Evolutionary conservation across 2,113 vertebrate genomes (phyloP).

Genomic region (Lucifuga dentata): DNA sequence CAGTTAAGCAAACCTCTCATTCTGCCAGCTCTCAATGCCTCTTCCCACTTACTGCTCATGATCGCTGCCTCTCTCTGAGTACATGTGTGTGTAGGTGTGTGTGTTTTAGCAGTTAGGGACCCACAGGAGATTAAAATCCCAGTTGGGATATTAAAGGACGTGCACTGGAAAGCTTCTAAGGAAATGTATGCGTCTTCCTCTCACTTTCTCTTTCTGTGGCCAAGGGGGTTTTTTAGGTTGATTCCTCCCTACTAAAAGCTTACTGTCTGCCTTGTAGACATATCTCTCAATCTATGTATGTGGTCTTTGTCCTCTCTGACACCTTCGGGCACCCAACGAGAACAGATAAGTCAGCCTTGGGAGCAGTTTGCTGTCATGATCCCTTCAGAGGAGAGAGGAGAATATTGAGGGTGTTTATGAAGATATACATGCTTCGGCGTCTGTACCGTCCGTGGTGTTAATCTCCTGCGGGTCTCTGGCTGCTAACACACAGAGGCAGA

Average conservation of each 20-base stretch:
- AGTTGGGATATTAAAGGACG: conserved; percentile 51
- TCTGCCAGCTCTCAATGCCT: conserved; percentile 42
- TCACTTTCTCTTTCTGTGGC: conserved; percentile 22
- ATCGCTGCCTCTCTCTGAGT: conserved; percentile 35
- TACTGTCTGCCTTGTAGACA: conserved; percentile 52
- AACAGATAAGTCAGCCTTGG: conserved; percentile 60
- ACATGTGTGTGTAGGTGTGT: conserved; percentile 37
- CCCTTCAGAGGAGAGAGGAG: conserved; percentile 31
- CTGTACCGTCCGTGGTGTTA: conserved; percentile 37
- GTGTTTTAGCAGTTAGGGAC: conserved; percentile 39
- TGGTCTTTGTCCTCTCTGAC: conserved; percentile 35
- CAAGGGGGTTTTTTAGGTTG: conserved; percentile 46
- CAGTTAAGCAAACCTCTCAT: conserved; percentile 26
- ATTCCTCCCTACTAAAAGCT: conserved; percentile 51
- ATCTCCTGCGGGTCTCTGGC: conserved; percentile 31
- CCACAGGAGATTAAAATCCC: conserved; percentile 62
- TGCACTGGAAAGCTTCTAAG: conserved; percentile 60
- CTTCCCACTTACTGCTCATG: conserved; percentile 45
- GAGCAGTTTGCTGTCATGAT: conserved; percentile 43
- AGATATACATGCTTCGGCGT: conserved; percentile 15
- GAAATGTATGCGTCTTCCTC: conserved; percentile 3
- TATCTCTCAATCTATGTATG: conserved; percentile 62
- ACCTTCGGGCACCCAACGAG: conserved; percentile 36
- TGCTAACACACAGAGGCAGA: conserved; percentile 20
- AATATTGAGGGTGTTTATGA: conserved; percentile 49